phyloP scores from a whole-genome alignment of 1,140 invertebrate species.

The Sycophaga agraensis region DNA sequence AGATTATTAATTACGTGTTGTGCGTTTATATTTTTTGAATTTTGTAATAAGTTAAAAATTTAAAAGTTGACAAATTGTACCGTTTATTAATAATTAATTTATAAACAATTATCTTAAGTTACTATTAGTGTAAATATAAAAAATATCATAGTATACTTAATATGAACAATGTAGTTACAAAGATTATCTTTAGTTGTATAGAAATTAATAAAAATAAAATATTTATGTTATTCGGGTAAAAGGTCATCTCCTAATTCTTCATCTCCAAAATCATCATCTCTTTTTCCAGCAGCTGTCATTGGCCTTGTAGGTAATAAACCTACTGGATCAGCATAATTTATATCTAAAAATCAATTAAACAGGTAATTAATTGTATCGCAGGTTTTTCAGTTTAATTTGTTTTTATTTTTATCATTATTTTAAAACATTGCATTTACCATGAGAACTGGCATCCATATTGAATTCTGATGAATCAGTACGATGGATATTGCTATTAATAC shows the following conservation, averaged over 20 bases:
- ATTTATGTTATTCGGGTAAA: conserved; percentile 67
- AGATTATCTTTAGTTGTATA: no score
- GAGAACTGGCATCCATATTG: conserved; percentile 31
- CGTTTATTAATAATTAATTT: not conserved
- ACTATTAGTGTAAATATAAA: not conserved
- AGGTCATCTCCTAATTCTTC: conserved; percentile 81
- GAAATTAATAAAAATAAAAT: not conserved
- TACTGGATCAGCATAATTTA: conserved; percentile 72
- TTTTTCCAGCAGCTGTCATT: conserved; percentile 70
- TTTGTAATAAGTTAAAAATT: no score
- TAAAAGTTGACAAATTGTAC: no score
- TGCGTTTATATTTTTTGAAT: no score
- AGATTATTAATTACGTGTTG: not conserved
- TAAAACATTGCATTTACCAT: conserved; percentile 32
- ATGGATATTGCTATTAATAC: conserved; percentile 29
- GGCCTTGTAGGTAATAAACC: conserved; percentile 74
- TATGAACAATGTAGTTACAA: no score
- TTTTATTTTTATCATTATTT: not conserved
- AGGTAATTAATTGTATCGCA: no score
- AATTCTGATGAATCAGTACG: conserved; percentile 35
- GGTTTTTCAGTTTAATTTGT: conserved; percentile 33
- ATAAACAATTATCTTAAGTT: not conserved
- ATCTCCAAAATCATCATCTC: conserved; percentile 79
- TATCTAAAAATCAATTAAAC: conserved; percentile 51
- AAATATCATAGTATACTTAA: no score